These are phyloP conservation scores for Nephrotoma guestfalica DNA, from an alignment of 2,888 invertebrate species.

Conservation along the genomic window DNA sequence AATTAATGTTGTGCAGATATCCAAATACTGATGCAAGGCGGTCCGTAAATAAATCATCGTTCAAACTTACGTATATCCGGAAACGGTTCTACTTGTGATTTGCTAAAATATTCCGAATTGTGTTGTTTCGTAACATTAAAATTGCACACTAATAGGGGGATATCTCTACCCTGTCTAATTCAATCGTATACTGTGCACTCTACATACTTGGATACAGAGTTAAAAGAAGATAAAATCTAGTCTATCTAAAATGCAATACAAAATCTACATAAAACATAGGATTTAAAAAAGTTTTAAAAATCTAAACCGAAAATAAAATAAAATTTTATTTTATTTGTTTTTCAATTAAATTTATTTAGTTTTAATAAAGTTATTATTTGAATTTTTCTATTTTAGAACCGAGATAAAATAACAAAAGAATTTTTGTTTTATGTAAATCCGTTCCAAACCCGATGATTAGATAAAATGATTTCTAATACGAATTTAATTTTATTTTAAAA, in stretches of 20 bases:
- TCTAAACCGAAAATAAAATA: background rate
- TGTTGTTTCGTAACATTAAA: background rate
- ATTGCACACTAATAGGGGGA: no score
- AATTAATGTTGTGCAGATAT: no score
- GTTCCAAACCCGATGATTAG: background rate
- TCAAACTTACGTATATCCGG: no score
- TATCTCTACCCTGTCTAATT: background rate
- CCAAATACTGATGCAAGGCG: no score
- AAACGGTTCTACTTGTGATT: no score
- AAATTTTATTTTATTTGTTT: background rate
- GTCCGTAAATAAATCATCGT: no score
- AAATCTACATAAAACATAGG: background rate
- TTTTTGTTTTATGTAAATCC: background rate
- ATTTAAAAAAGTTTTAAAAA: background rate
- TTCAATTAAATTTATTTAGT: background rate
- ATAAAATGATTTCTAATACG: background rate
- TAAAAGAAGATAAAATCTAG: background rate
- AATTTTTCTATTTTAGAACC: background rate
- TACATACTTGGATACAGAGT: background rate
- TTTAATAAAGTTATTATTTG: background rate
- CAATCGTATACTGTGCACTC: background rate
- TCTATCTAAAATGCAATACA: background rate
- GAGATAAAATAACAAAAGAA: background rate
- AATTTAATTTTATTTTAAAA: background rate
- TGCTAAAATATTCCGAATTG: no score